Evolutionary conservation across 2,888 invertebrate species (phyloP), one percentile per base, ranked within the genome.

Genomic region (Drosophila neonasuta): DNA sequence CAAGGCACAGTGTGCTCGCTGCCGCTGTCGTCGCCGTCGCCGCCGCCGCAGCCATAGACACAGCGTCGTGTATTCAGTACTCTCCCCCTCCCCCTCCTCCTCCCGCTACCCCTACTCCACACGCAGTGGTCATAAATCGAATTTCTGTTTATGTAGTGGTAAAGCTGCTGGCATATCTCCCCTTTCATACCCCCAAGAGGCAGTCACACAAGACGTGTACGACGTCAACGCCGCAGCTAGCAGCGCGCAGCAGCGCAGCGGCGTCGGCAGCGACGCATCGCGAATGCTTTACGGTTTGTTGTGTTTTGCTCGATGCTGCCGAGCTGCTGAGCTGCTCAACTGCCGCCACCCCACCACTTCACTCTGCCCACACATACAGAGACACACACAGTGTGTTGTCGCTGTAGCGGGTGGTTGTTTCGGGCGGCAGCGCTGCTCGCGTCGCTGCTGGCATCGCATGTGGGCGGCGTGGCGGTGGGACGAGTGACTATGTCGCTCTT

Each of bases 111-210:
- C 13, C 6, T 5, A 68, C 46, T 6, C 65, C 11, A 41, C 46
- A 70, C 89, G 61, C 78, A 70, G 68, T 89, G 89, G 90, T 90
- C 90, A 87, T 90, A 90, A 90, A 90, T 90, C 89, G 89, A 88
- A 89, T 82, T 88, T 85, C 80, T 83, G 84, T 89, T 90, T 89
- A 88, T 89, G 88, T 87, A 69, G 81, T 76, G 67, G 84, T 70
- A 60, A 66, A 65, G 63, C 62, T 80, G 70, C 78, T 71, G 68
- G 50, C 29, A 17, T 29, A 2, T 30, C 44, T 9, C 9, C 7
- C 36, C 36, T 4, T 13, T 6, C 34, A 24, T 24, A 24, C 24
- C 24, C 24, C 24, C 24, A 24, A 24, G 24, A 24, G 24, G 24
- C 24, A 24, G 77, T 68, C 70, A 68, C 82, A 61, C 42, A 63